Percentiles rank a stretch among this genome's conserved stretches.
Conservation (phyloP, 2,113 vertebrate genomes). For the Macaca mulatta region DNA sequence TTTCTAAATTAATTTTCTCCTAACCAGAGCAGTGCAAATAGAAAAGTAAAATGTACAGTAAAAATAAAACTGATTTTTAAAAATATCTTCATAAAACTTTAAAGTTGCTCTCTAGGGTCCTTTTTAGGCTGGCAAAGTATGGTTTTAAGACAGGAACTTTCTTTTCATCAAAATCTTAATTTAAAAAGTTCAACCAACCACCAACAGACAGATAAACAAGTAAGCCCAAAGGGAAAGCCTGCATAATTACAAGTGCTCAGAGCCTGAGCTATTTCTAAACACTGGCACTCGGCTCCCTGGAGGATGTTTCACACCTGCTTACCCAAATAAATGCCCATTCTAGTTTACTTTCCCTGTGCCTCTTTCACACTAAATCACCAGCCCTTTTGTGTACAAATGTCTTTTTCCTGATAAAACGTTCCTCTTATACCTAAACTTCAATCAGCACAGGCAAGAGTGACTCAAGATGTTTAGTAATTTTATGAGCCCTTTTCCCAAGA, state of each 20-base stretch:
- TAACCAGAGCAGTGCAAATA: constrained; percentile 61
- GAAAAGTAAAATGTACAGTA: constrained; percentile 66
- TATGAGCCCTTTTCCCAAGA: neutral
- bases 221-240: constrained; percentile 21
- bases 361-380: neutral
- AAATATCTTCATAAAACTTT: constrained; percentile 73
- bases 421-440: neutral
- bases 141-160: constrained; percentile 54
- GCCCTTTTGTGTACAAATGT: neutral
- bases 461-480: neutral
- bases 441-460: neutral
- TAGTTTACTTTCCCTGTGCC: neutral
- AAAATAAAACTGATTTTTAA: constrained; percentile 66
- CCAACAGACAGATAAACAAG: constrained; percentile 66
- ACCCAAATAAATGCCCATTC: constrained; percentile 12
- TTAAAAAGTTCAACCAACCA: constrained; percentile 69
- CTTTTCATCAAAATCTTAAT: constrained; percentile 72
- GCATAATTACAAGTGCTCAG: constrained; percentile 36
- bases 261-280: neutral
- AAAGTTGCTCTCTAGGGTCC: constrained; percentile 64
- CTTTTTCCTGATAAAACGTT: neutral
- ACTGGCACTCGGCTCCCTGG: neutral
- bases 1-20: constrained; percentile 80
- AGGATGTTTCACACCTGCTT: constrained; percentile 42
- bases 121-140: constrained; percentile 30